Evolutionary conservation across 2,888 invertebrate species (phyloP).

Genomic region (Thyatira batis): DNA sequence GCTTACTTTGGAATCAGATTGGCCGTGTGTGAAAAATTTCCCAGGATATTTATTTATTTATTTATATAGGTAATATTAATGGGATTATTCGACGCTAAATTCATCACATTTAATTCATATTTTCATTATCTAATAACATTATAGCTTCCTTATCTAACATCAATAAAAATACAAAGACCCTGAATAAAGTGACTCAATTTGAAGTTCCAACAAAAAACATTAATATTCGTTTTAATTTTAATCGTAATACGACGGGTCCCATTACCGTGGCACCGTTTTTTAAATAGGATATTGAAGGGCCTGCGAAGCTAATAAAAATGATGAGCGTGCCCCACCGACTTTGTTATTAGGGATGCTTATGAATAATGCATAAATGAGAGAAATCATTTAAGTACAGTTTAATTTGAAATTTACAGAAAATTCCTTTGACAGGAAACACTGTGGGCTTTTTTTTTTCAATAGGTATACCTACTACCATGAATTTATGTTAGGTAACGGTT

Average conservation of each 20-base stretch:
- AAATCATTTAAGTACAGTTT: constrained; percentile 19
- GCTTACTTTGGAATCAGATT: too few species aligned
- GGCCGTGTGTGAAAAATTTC: too few species aligned
- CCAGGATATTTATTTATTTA: too few species aligned
- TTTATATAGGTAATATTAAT: too few species aligned
- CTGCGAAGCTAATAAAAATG: constrained; percentile 22
- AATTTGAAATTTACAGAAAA: background rate
- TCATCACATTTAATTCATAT: background rate
- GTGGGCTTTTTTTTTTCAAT: too few species aligned
- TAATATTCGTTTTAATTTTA: constrained; percentile 7
- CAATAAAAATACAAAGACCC: constrained; percentile 6
- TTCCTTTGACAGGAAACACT: too few species aligned
- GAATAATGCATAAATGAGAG: constrained; percentile 29
- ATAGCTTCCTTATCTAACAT: constrained; percentile 6
- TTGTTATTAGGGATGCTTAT: constrained; percentile 24
- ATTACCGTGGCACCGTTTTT: constrained; percentile 10
- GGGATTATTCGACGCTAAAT: too few species aligned
- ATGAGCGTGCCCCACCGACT: constrained; percentile 22
- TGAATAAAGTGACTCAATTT: constrained; percentile 1
- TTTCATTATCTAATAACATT: constrained; percentile 7
- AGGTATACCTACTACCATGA: too few species aligned
- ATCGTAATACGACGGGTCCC: background rate
- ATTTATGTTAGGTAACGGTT: too few species aligned
- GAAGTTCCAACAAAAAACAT: background rate
- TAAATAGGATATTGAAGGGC: constrained; percentile 9